Percentiles rank a stretch among this genome's conserved stretches.
Conservation (phyloP, 2,888 invertebrate genomes). For the Zygothrica quintamaculata region DNA sequence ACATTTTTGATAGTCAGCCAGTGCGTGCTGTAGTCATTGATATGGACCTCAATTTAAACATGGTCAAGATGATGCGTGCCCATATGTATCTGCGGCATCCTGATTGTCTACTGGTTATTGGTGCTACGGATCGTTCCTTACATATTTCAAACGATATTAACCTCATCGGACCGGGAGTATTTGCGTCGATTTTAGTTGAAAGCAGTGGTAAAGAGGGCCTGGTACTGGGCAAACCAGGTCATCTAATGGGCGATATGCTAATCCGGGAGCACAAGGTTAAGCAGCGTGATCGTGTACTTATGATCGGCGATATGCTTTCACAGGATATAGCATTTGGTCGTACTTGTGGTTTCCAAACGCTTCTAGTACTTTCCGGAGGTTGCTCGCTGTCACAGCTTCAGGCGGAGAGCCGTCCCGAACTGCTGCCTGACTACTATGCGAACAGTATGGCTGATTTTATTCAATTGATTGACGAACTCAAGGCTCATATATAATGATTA, state of each 20-base stretch:
- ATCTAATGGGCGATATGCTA: conserved; percentile 78
- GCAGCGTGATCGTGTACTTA: conserved; percentile 88
- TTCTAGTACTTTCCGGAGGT: conserved; percentile 88
- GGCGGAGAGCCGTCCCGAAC: conserved; percentile 50
- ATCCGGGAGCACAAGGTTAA: conserved; percentile 82
- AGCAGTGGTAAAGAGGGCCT: conserved; percentile 80
- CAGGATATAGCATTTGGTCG: conserved; percentile 92
- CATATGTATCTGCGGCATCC: conserved; percentile 83
- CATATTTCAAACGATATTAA: conserved; percentile 74
- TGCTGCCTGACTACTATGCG: conserved; percentile 81
- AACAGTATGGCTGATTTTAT: conserved; percentile 80
- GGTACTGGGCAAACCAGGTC: conserved; percentile 85
- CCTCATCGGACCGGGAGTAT: conserved; percentile 84
- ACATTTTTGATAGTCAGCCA: conserved; percentile 73
- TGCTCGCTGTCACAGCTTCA: conserved; percentile 65
- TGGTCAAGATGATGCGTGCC: conserved; percentile 84
- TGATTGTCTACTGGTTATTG: conserved; percentile 84
- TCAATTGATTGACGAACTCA: conserved; percentile 59
- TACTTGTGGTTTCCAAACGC: conserved; percentile 88
- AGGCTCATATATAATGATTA: no score
- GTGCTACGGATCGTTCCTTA: conserved; percentile 84
- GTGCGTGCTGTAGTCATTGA: conserved; percentile 86
- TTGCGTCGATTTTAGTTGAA: conserved; percentile 82
- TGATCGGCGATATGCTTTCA: conserved; percentile 94
- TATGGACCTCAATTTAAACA: conserved; percentile 84